Evolutionary conservation across 2,797 vertebrate species (phyloP), one percentile per base, ranked within the genome.

Genomic region (Enoplosus armatus): DNA sequence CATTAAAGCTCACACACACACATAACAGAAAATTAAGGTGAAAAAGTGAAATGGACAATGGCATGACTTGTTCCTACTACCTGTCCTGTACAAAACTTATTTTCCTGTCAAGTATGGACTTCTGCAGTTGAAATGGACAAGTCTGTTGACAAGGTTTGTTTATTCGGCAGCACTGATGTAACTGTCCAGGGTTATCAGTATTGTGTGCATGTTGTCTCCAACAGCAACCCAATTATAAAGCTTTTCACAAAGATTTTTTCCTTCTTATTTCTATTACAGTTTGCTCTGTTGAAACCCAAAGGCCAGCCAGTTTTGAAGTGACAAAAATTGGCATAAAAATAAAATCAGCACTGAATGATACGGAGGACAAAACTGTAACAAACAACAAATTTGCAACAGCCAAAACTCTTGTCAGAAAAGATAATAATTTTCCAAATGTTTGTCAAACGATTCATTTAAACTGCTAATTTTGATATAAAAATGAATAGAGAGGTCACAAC

Each of bases 211-310:
- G 12, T 29, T 31, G 20, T 53, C 24, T 62, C 62, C 35, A 39
- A 29, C 2, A 60, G 48, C n/a, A 62, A 53, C 26, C 41, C 50
- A 74, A 56, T 74, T 68, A 68, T 39, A 15, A 66, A 54, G 29
- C 29, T 66, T 71, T 64, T 58, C 9, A 31, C 26, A 6, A 50
- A 26, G 45, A 41, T 59, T 31, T 60, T 58, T 59, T 27, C 9
- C 3, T 29, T 39, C 8, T 29, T 29, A 26, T 55, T 66, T 45
- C 3, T 16, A 2, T 64, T 58, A 43, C 20, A 37, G 15, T 56
- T 61, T 31, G 15, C 20, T 62, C 33, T 56, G 31, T 54, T 24
- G 9, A 10, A 53, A 60, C 18, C 10, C 8, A 60, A 24, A 69
- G 56, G 18, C 29, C 35, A 51, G 45, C 0, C 15, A 27, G 16